These are phyloP conservation scores for Thinocorus orbignyianus DNA, from an alignment of 2,113 vertebrate genomes.

Conservation along the genomic window DNA sequence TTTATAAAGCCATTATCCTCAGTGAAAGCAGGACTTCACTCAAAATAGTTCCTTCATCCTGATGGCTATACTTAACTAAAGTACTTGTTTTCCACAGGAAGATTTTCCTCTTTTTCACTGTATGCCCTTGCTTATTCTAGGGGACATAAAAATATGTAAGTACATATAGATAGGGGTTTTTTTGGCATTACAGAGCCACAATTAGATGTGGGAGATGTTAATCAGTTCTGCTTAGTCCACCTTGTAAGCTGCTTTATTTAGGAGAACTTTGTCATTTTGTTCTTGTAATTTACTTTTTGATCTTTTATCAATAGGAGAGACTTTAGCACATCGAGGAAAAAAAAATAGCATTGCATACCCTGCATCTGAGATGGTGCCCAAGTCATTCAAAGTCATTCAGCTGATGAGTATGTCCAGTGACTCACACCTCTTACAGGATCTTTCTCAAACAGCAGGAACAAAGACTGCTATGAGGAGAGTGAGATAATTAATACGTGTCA, in stretches of 20 bases:
- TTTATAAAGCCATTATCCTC: not conserved
- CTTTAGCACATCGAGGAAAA: not conserved
- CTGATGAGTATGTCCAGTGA: not conserved
- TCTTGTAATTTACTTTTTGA: not conserved
- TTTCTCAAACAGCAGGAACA: not conserved
- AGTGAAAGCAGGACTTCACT: not conserved
- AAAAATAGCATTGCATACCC: not conserved
- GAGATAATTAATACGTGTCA: rapidly evolving
- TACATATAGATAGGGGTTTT: not conserved
- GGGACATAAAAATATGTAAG: not conserved
- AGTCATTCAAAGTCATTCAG: not conserved
- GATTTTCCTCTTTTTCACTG: not conserved
- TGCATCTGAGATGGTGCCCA: not conserved
- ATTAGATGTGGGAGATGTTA: not conserved
- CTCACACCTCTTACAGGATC: not conserved
- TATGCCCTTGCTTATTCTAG: not conserved
- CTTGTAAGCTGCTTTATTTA: not conserved
- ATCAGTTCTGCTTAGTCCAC: not conserved
- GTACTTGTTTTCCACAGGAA: not conserved
- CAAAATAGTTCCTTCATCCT: not conserved
- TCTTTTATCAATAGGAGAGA: not conserved
- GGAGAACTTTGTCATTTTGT: not conserved
- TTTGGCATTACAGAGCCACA: not conserved
- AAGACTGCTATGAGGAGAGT: not conserved
- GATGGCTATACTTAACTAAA: not conserved